These are phyloP conservation scores for Gallinago stenura DNA, from an alignment of 2,797 vertebrate genomes.

Conservation along the genomic window DNA sequence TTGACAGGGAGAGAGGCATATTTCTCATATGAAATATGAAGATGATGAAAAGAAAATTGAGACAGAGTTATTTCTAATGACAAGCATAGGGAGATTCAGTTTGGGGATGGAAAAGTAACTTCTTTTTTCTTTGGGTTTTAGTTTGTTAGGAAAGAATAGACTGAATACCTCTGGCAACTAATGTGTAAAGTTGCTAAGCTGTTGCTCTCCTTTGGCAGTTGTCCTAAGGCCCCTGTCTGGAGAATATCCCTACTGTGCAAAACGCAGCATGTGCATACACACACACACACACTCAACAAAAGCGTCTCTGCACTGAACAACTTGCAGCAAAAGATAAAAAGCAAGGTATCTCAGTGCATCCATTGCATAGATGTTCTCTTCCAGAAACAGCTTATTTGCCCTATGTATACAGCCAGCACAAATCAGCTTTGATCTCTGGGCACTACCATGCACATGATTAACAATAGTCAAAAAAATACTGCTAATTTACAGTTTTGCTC, in stretches of 20 bases:
- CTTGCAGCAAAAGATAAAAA: neutral
- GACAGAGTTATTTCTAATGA: conserved; percentile 49
- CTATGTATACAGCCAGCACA: neutral
- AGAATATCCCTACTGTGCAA: neutral
- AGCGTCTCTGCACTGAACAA: neutral
- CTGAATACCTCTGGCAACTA: neutral
- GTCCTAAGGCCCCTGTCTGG: neutral
- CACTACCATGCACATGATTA: fast-evolving
- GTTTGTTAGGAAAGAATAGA: neutral
- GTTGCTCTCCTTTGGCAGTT: fast-evolving
- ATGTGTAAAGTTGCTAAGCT: neutral
- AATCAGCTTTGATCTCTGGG: neutral
- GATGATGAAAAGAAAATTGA: conserved; percentile 14
- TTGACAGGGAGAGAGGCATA: neutral
- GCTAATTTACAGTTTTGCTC: neutral
- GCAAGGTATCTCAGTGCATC: neutral
- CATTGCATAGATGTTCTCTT: neutral
- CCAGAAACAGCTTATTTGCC: neutral
- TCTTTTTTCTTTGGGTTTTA: neutral
- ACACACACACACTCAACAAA: neutral
- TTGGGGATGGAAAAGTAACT: conserved; percentile 11
- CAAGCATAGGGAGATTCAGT: conserved; percentile 4
- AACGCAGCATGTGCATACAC: neutral
- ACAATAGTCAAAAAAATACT: neutral
- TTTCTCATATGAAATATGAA: conserved; percentile 3